Evolutionary conservation across 2,888 invertebrate species (phyloP), one percentile per base, ranked within the genome.

Genomic region (Xylota sylvarum): DNA sequence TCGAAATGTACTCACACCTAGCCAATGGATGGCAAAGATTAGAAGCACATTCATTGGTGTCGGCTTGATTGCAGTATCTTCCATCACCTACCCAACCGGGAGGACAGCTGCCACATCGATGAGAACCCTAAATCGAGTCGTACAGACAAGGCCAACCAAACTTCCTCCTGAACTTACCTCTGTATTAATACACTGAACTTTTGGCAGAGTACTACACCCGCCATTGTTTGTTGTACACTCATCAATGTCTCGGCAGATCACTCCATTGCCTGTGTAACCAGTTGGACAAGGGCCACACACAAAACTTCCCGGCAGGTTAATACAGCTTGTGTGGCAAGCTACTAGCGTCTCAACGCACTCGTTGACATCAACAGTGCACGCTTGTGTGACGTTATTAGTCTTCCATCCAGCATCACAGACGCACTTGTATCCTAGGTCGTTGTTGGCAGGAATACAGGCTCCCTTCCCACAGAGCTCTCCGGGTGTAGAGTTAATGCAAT

Each of bases 271-370:
- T 81, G 95, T 95, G 89, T 96, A 98, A 9, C 98, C 97, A 88
- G 93, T 89, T 0, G 99, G 99, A 92, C 99, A 99, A 23, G 94
- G 93, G 2, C 96, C 98, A 91, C 99, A 99, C 85, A 94, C 94
- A 92, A 97, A 99, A 5, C 96, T 95, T 1, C 99, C 99, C 0
- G 97, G 98, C 0, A 96, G 93, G 92, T 99, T 99, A 80, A 97
- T 94, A 91, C 99, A 99, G n/a, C 94, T 93, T 0, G 97, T 97
- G 69, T 93, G 94, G 90, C 98, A 99, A 5, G 95, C 95, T 92
- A 96, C 96, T 48, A 93, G 93, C 0, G 93, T 91, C 0, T 93
- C 92, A 10, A 94, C 93, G 91, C 99, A 99, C 93, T 99, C 99
- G 91, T 99, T 94, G 0, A 98, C 94, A 92, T 99, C 99, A 4